Conservation (phyloP, 2,888 invertebrate genomes). For the Rhagium mordax region DNA sequence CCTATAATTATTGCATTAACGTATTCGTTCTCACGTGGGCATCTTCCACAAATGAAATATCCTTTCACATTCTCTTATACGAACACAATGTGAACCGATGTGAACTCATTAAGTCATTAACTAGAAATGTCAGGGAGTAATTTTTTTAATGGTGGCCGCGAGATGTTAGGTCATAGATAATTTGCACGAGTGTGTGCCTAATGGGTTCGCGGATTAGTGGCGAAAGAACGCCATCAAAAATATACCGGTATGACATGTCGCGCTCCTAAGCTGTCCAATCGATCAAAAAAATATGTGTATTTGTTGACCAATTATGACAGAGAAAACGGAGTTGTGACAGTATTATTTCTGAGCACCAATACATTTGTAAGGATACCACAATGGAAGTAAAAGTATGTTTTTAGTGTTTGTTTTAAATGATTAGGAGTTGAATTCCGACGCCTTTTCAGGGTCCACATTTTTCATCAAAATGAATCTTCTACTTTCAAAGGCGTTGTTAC, state of each 20-base stretch:
- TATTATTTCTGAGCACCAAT: too few species aligned
- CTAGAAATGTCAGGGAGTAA: not conserved
- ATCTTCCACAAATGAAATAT: not conserved
- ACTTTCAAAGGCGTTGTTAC: too few species aligned
- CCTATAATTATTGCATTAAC: not conserved
- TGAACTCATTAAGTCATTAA: conserved; percentile 10
- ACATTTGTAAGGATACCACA: too few species aligned
- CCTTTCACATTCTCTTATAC: conserved; percentile 8
- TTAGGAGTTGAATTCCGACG: too few species aligned
- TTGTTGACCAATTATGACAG: too few species aligned
- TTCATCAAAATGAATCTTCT: too few species aligned
- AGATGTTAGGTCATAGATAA: not conserved
- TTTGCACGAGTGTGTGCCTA: not conserved
- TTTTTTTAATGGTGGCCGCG: not conserved
- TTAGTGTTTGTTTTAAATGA: too few species aligned
- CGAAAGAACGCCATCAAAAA: not conserved
- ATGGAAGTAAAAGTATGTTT: too few species aligned
- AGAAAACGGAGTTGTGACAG: too few species aligned
- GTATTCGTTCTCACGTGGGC: not conserved
- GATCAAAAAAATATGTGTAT: not conserved
- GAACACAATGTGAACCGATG: conserved; percentile 9
- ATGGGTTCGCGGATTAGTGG: not conserved
- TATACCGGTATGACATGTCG: not conserved
- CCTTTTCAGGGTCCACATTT: too few species aligned
- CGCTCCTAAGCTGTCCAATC: not conserved